Evolutionary conservation across 2,888 invertebrate genomes (phyloP), one percentile per base, ranked within the genome.

Genomic region (Operophtera brumata): DNA sequence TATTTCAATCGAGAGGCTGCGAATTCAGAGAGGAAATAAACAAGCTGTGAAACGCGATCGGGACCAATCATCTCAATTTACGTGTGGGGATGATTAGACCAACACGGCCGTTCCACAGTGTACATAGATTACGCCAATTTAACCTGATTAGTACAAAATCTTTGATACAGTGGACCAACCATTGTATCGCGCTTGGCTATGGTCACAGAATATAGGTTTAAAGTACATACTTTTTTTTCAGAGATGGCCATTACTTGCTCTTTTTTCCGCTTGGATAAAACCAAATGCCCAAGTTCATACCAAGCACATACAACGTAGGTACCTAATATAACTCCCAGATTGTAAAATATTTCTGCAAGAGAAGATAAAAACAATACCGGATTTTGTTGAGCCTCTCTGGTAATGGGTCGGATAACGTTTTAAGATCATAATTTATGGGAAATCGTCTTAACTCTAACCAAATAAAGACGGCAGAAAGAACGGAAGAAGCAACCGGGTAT

Each of bases 381-480:
- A 41, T 41, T 42, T 46, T 43, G 45, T 39, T 45, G 30, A 20
- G 35, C 40, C 46, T 36, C 30, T 9, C 41, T 25, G 28, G 40
- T 46, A 52, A 52, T 52, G 28, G 46, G 13, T 46, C 36, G 46
- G 35, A 52, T 41, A 41, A 28, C 35, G 35, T 52, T 46, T 51
- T 51, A 51, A 51, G 45, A 40, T 30, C 30, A 46, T 52, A 35
- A 52, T 52, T 46, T 52, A 52, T 41, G 46, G 41, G 46, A 46
- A 52, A 41, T 41, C 46, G 26, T 12, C 41, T 28, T 30, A 9
- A 30, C 42, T 13, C 26, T 35, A 49, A 49, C 48, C 42, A 49
- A 32, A 49, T 49, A 42, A 42, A 42, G 41, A 34, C 11, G 26
- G 13, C 35, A 20, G 34, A 36, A 12, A 32, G 34, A 36, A 25